phyloP scores from a whole-genome alignment of 2,797 vertebrate genomes.

The Limosa lapponica region DNA sequence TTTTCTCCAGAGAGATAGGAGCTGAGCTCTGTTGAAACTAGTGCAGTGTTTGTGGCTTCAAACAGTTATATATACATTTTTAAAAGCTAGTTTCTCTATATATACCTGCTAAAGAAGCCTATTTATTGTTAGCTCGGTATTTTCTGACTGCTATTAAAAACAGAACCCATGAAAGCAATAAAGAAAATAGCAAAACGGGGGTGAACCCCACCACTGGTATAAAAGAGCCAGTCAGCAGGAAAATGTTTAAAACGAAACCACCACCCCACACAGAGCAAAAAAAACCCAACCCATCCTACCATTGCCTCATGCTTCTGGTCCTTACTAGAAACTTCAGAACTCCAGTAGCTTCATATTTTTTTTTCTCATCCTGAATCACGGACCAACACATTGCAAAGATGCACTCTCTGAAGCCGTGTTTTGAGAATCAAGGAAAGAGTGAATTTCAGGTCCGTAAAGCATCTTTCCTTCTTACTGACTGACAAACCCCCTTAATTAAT shows the following conservation, averaged over 20 bases:
- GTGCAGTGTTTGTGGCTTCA: neutral
- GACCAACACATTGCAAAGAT: neutral
- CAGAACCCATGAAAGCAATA: neutral
- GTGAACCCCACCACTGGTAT: neutral
- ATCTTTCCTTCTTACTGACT: neutral
- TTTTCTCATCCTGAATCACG: neutral
- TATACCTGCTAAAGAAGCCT: neutral
- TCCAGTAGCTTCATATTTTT: neutral
- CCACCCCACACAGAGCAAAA: neutral
- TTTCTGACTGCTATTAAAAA: neutral
- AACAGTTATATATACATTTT: neutral
- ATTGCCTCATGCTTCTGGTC: neutral
- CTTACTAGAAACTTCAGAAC: neutral
- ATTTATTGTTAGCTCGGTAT: neutral
- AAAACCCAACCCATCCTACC: neutral
- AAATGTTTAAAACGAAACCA: neutral
- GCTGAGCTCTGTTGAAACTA: neutral
- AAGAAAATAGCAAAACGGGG: neutral
- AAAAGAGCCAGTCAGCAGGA: neutral
- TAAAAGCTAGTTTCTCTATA: neutral
- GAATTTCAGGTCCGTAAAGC: neutral
- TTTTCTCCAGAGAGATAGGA: neutral
- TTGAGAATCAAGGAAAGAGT: neutral
- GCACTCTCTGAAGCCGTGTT: neutral
- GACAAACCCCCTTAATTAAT: slow-evolving; percentile 11